Evolutionary conservation across 2,888 invertebrate species (phyloP).

Genomic region (Cantharis flavilabris): DNA sequence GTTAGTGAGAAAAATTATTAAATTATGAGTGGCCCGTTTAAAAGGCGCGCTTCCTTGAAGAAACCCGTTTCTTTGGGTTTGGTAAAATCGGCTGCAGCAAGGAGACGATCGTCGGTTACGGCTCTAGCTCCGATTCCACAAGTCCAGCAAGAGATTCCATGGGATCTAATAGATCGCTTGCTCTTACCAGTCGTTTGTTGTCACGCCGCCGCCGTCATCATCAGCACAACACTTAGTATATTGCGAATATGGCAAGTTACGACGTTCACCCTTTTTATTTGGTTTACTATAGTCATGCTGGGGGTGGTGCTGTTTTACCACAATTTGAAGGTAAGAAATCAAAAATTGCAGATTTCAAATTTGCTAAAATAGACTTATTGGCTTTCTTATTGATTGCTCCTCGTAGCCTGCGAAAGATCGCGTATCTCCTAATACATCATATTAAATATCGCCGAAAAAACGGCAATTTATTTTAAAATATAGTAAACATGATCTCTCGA

Average conservation of each 20-base stretch:
- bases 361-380: background rate
- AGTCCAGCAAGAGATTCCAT: constrained; percentile 67
- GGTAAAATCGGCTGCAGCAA: constrained; percentile 57
- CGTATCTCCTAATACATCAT: too few species aligned
- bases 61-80: constrained; percentile 44
- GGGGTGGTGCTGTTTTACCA: constrained; percentile 83
- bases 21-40: constrained; percentile 54
- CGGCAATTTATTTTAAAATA: background rate
- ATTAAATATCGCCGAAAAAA: background rate
- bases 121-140: constrained; percentile 63
- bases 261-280: constrained; percentile 77
- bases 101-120: constrained; percentile 50
- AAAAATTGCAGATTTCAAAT: background rate
- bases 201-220: constrained; percentile 77
- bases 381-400: background rate
- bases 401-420: background rate
- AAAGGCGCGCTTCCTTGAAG: constrained; percentile 53
- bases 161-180: constrained; percentile 73
- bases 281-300: constrained; percentile 74
- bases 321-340: constrained; percentile 75
- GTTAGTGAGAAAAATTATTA: constrained; percentile 16
- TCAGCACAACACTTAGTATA: constrained; percentile 72
- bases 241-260: constrained; percentile 76
- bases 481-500: background rate
- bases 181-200: constrained; percentile 78